These are phyloP conservation scores for Blastobasis lacticolella DNA, from an alignment of 2,888 invertebrate species.

Conservation along the genomic window DNA sequence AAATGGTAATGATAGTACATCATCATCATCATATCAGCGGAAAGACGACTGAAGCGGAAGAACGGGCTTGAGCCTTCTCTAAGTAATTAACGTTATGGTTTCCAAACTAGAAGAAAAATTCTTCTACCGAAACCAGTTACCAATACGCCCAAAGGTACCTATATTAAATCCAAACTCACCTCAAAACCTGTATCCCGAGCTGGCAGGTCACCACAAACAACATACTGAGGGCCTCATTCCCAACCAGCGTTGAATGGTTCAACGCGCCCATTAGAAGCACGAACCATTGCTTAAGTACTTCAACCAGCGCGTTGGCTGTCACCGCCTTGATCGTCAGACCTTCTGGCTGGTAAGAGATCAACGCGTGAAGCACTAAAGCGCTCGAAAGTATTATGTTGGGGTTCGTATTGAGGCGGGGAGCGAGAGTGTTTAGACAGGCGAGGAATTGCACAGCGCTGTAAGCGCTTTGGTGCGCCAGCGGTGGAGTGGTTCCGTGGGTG, in stretches of 20 bases:
- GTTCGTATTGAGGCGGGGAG: conserved; percentile 33
- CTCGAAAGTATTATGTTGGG: conserved; percentile 40
- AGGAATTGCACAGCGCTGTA: conserved; percentile 57
- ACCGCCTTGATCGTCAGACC: conserved; percentile 30
- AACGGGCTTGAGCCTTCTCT: too few species aligned
- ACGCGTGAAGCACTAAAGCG: conserved; percentile 50
- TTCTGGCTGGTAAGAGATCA: conserved; percentile 53
- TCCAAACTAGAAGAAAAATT: too few species aligned
- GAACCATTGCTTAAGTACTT: conserved; percentile 50
- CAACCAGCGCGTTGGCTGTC: conserved; percentile 34
- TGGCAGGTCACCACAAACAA: conserved; percentile 47
- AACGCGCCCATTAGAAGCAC: conserved; percentile 36
- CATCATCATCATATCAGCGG: too few species aligned
- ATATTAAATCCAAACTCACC: conserved; percentile 26
- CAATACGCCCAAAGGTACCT: background rate
- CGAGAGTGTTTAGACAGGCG: conserved; percentile 42
- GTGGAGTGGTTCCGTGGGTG: conserved; percentile 36
- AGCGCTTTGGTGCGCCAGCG: conserved; percentile 57
- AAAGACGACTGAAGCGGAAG: too few species aligned
- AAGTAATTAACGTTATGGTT: too few species aligned
- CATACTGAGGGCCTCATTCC: conserved; percentile 36
- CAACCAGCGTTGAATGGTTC: conserved; percentile 45
- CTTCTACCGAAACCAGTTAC: too few species aligned
- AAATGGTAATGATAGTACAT: too few species aligned
- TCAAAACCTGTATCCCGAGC: conserved; percentile 41